Base-by-base conservation (phyloP, 2,888 invertebrate genomes). In the Disparrhopalites patrizii region DNA sequence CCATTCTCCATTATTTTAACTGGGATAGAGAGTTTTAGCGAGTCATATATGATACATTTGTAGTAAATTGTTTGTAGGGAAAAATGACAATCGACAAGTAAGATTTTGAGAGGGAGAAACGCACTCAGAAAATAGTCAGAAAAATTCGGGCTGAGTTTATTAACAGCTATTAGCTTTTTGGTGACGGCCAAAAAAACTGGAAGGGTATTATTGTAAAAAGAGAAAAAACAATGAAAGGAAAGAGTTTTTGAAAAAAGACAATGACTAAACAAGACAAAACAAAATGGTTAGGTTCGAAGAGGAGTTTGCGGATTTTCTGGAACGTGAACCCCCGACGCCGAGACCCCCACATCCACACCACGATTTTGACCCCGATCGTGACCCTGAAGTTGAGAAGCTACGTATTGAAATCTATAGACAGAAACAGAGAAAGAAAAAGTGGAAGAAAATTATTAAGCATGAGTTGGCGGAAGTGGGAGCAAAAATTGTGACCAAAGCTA, bases 401-500 rank as follows among this genome's bases (percentile, higher is more conserved):
- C 67, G 75, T 13, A 62, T 75, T 27, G 75, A 75, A 52, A 63
- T 75, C 50, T 75, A 69, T 68, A 72, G 71, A 33, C 72, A 71
- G 66, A 67, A 65, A 23, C 64, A 67, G 55, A 63, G 75, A 64
- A 68, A 68, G 20, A 75, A 73, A 52, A 75, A 75, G 62, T 75
- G 75, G 75, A 71, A 70, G 65, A 75, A 75, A 66, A 75, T 75
- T 65, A 62, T 75, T 15, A 67, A 62, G 20, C 73, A 75, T 67
- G 73, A 75, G 47, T 52, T 73, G 60, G 72, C 72, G 15, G 75
- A 75, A 62, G 67, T 75, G 27, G 75, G 71, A 30, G 69, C 73
- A 18, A 69, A 70, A 57, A 30, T 72, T 25, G 51, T 75, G 51
- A 72, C 70, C 20, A 73, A 72, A 66, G 75, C 69, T 43, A 73